These are phyloP conservation scores for Dicrurus megarhynchus DNA, from an alignment of 2,113 vertebrate genomes.

Conservation along the genomic window DNA sequence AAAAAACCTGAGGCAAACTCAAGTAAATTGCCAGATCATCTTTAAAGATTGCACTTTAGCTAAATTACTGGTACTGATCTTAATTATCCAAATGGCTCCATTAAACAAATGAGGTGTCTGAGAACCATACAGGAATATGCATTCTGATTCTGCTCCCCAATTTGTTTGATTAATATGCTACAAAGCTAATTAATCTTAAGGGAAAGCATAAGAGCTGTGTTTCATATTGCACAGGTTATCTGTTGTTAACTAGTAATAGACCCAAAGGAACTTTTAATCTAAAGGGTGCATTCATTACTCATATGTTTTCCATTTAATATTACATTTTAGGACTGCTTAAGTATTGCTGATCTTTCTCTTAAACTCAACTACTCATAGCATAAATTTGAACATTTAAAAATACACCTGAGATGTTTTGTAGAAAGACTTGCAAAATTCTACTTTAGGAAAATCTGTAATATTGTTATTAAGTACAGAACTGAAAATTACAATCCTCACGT, in stretches of 20 bases:
- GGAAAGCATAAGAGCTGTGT: background rate
- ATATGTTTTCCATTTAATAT: background rate
- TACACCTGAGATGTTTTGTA: background rate
- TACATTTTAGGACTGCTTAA: background rate
- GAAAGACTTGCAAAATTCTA: background rate
- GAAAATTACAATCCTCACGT: background rate
- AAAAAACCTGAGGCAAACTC: background rate
- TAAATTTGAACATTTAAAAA: background rate
- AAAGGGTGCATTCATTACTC: background rate
- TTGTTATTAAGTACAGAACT: background rate
- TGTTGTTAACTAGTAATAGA: background rate
- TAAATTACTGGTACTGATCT: slow-evolving; percentile 30
- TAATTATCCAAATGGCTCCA: slow-evolving; percentile 44
- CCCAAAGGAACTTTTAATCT: background rate
- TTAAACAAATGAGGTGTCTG: slow-evolving; percentile 47
- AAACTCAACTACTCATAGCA: background rate
- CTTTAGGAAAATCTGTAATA: background rate
- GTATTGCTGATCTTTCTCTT: background rate
- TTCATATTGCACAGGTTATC: background rate
- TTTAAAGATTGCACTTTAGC: slow-evolving; percentile 17
- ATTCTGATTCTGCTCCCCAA: background rate
- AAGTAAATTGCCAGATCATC: slow-evolving; percentile 18
- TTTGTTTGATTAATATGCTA: slow-evolving; percentile 18
- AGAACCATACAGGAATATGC: background rate
- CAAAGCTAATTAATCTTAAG: slow-evolving; percentile 34